Evolutionary conservation across 1,140 invertebrate genomes (phyloP).

Genomic region (Ostrea denselamellosa): DNA sequence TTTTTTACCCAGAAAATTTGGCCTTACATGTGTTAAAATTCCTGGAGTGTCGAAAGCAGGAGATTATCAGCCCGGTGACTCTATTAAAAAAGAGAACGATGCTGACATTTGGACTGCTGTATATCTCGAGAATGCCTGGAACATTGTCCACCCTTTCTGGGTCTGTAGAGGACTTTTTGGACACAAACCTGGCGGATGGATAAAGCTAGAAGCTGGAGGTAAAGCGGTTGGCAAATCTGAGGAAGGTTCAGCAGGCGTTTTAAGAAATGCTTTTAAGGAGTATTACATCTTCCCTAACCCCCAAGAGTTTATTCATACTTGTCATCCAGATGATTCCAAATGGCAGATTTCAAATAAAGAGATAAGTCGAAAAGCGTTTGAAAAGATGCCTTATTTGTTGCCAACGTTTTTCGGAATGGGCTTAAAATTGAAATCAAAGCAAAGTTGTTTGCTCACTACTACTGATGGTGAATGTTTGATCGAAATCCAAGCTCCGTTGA

Average conservation of each 20-base stretch:
- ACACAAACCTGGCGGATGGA: slow-evolving; percentile 55
- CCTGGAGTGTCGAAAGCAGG: slow-evolving; percentile 58
- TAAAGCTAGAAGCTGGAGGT: slow-evolving; percentile 57
- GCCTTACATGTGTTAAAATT: slow-evolving; percentile 53
- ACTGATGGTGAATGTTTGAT: slow-evolving; percentile 44
- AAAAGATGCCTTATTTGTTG: slow-evolving; percentile 51
- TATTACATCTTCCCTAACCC: slow-evolving; percentile 61
- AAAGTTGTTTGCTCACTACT: slow-evolving; percentile 47
- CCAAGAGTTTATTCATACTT: slow-evolving; percentile 56
- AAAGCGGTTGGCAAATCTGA: slow-evolving; percentile 14
- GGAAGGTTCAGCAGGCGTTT: slow-evolving; percentile 31
- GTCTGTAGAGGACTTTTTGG: slow-evolving; percentile 57
- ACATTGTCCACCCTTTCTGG: slow-evolving; percentile 62
- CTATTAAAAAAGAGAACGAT: neutral
- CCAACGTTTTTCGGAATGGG: slow-evolving; percentile 60
- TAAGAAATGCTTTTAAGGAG: slow-evolving; percentile 57
- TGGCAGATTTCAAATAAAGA: slow-evolving; percentile 55
- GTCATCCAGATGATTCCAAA: slow-evolving; percentile 49
- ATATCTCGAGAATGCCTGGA: slow-evolving; percentile 52
- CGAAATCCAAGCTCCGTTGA: slow-evolving; percentile 48
- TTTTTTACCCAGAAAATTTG: slow-evolving; percentile 51
- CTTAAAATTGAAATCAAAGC: slow-evolving; percentile 42
- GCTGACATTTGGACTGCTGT: slow-evolving; percentile 53
- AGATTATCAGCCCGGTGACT: slow-evolving; percentile 56
- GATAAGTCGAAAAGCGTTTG: slow-evolving; percentile 46